phyloP scores from a whole-genome alignment of 2,797 vertebrate genomes.

The Pelodytes ibericus region DNA sequence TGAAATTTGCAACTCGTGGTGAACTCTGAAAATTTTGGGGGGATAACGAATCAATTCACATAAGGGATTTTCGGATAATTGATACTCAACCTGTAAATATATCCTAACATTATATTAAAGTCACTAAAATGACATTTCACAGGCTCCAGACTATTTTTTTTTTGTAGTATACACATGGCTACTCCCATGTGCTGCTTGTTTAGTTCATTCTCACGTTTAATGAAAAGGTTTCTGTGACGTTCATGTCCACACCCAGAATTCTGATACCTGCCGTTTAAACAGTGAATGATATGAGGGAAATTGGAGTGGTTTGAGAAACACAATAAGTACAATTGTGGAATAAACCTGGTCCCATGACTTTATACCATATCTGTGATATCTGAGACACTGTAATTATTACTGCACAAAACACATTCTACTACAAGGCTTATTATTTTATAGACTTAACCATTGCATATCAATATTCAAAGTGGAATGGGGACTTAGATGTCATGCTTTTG shows the following conservation, averaged over 20 bases:
- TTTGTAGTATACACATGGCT: no score
- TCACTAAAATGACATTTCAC: no score
- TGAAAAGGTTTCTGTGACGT: neutral
- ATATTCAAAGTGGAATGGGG: neutral
- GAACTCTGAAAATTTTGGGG: no score
- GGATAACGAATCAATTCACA: no score
- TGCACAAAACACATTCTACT: conserved; percentile 24
- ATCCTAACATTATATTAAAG: no score
- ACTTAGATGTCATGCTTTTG: neutral
- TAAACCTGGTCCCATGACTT: conserved; percentile 24
- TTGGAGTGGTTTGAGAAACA: conserved; percentile 32
- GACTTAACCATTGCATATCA: conserved; percentile 17
- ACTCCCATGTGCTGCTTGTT: neutral
- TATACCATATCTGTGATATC: conserved; percentile 36
- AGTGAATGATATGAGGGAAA: neutral
- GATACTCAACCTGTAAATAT: no score
- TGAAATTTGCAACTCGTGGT: no score
- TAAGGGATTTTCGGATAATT: no score
- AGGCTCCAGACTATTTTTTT: no score
- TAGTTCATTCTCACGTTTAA: neutral
- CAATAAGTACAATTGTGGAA: conserved; percentile 30
- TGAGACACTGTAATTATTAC: conserved; percentile 30
- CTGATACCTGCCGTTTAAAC: neutral
- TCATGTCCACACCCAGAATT: neutral
- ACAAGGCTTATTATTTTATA: conserved; percentile 20